Conservation (phyloP, 2,113 vertebrate species). For the Vulpes ferrilata region DNA sequence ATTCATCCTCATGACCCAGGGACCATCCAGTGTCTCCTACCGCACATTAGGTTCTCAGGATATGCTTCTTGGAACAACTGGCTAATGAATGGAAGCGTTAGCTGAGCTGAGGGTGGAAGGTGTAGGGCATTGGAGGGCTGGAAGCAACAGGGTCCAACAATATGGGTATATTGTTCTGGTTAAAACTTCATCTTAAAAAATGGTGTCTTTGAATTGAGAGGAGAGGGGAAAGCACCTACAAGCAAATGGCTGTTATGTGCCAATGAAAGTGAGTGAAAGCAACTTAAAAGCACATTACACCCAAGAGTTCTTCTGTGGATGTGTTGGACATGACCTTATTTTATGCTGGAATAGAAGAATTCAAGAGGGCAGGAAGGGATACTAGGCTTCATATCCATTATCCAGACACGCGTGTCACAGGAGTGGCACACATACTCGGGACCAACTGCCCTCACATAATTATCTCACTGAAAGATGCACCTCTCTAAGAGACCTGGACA, state of each 20-base stretch:
- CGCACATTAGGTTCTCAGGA: too few relatives aligned
- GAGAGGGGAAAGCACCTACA: neutral
- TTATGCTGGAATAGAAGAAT: neutral
- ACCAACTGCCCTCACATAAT: neutral
- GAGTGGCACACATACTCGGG: neutral
- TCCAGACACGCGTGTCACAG: neutral
- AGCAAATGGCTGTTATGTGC: neutral
- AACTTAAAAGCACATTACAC: neutral
- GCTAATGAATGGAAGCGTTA: neutral
- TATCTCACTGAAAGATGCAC: neutral
- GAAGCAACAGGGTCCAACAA: neutral
- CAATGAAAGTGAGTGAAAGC: neutral
- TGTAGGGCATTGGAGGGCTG: too few relatives aligned
- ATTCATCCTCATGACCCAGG: neutral
- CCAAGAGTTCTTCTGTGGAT: neutral
- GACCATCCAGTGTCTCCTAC: neutral
- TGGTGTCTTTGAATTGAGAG: neutral
- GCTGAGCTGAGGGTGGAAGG: neutral
- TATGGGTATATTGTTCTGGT: neutral
- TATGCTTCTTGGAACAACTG: neutral
- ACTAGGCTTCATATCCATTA: neutral
- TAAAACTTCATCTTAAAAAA: neutral
- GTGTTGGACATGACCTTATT: neutral
- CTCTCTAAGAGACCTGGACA: neutral
- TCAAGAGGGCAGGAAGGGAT: neutral